Base-by-base conservation (phyloP, 1,140 invertebrate genomes). In the Conus ventricosus region DNA sequence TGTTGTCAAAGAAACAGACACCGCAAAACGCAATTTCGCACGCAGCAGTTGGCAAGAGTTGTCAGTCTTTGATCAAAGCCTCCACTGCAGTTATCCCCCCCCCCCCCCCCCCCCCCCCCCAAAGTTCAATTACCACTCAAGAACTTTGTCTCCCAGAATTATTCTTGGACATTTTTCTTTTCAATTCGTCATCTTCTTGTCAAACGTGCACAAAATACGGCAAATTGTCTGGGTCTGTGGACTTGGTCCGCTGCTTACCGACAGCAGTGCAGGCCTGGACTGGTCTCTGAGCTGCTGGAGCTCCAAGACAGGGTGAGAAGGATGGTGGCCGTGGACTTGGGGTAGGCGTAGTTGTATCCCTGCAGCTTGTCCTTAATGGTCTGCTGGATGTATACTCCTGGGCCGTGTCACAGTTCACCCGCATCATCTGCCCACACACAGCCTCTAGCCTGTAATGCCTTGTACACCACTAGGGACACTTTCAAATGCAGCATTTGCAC, bases 351-450 rank as follows among this genome's bases (percentile, higher is more conserved):
- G 89, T 96, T 97, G n/a, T 97, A 96, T 0, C 98, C 97, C 54
- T 97, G 96, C 5, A 99, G 96, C 91, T 98, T 97, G 89, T 98
- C 97, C 82, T 97, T 96, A 17, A 99, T 98, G 57, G 97, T 96
- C 93, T 97, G 97, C 94, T 99, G 98, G 96, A 98, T 97, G 92
- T 97, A 97, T 98, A 96, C 94, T 99, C 98, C 93, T 98, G 97
- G 93, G 99, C 98, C 17, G 94, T 96, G 84, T 96, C 95, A 93
- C 95, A 95, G 84, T 94, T 95, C 25, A 94, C 92, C 75, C 94
- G 92, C 92, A 95, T 93, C 94, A 95, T 94, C 95, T 95, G 85
- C 39, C 39, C 39, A 39, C 39, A 39, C 39, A 39, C 39, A 39
- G 39, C 39, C 0, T 39, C 39, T 39, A 39, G 39, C 39, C 39